Percentiles rank a stretch among this genome's conserved stretches.
Conservation (phyloP, 2,888 invertebrate genomes). For the Cerceris rybyensis region DNA sequence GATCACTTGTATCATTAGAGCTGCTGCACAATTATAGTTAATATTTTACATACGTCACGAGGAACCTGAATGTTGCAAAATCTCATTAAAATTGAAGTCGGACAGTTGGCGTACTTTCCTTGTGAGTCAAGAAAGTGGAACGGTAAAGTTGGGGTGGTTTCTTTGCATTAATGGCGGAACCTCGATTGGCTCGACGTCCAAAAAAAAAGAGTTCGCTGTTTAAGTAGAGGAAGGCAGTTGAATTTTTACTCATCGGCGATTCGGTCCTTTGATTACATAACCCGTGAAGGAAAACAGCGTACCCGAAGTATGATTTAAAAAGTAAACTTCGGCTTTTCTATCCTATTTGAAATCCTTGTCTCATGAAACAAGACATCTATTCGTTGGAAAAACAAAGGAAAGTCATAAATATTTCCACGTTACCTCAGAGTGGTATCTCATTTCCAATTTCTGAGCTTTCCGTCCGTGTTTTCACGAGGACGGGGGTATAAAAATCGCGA, state of each 20-base stretch:
- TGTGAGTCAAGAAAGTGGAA: no score
- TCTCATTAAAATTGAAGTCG: no score
- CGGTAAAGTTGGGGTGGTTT: no score
- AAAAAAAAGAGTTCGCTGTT: no score
- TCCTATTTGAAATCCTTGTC: constrained; percentile 1
- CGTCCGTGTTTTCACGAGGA: neutral
- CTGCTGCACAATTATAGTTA: no score
- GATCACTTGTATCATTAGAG: no score
- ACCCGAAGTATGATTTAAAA: neutral
- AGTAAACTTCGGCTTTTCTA: neutral
- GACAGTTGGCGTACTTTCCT: no score
- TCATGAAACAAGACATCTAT: neutral
- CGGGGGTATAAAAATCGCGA: neutral
- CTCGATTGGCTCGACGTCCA: no score
- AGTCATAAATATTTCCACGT: constrained; percentile 13
- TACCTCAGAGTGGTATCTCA: constrained; percentile 7
- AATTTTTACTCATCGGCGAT: constrained; percentile 3
- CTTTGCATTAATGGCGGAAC: no score
- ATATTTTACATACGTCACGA: no score
- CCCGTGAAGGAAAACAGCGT: neutral
- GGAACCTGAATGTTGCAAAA: no score
- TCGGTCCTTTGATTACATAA: constrained; percentile 1
- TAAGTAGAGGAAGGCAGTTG: neutral
- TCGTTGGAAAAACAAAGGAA: neutral
- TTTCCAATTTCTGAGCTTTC: constrained; percentile 2